A percentile compares a stretch with the other conserved stretches of the same genome.
Conservation (phyloP, 2,888 invertebrate genomes). For the Himalopsyche japonica region DNA sequence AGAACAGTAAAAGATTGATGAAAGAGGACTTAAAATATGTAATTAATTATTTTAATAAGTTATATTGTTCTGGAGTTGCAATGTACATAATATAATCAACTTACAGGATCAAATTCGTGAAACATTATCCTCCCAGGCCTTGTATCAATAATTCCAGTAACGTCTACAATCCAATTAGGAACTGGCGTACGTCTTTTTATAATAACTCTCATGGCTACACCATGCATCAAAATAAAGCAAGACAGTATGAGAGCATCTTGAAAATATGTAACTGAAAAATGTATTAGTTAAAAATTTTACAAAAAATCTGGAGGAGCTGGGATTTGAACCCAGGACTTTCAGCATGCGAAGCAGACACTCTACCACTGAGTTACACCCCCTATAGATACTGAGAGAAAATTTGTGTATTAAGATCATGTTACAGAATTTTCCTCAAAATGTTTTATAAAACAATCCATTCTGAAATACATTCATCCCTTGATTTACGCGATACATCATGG, state of each 20-base stretch:
- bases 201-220: slow-evolving; percentile 19
- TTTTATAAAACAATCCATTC: too few species aligned
- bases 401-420: neutral
- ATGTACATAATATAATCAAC: neutral
- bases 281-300: slow-evolving; percentile 12
- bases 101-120: slow-evolving; percentile 38
- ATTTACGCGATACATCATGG: too few species aligned
- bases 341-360: slow-evolving; percentile 71
- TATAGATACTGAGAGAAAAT: neutral
- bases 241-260: slow-evolving; percentile 27
- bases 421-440: too few species aligned
- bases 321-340: slow-evolving; percentile 70
- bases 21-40: too few species aligned
- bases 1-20: too few species aligned
- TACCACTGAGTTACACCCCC: slow-evolving; percentile 60
- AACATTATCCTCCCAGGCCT: slow-evolving; percentile 35
- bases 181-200: slow-evolving; percentile 5
- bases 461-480: too few species aligned
- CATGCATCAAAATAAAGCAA: slow-evolving; percentile 27
- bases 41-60: too few species aligned
- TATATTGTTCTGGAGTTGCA: too few species aligned
- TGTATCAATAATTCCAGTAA: slow-evolving; percentile 29
- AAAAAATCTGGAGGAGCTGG: slow-evolving; percentile 60
- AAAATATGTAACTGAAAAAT: slow-evolving; percentile 41
- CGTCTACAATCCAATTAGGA: slow-evolving; percentile 21